Conservation (phyloP, 92 coral and sea anemone species). For the Paragorgia papillata region DNA sequence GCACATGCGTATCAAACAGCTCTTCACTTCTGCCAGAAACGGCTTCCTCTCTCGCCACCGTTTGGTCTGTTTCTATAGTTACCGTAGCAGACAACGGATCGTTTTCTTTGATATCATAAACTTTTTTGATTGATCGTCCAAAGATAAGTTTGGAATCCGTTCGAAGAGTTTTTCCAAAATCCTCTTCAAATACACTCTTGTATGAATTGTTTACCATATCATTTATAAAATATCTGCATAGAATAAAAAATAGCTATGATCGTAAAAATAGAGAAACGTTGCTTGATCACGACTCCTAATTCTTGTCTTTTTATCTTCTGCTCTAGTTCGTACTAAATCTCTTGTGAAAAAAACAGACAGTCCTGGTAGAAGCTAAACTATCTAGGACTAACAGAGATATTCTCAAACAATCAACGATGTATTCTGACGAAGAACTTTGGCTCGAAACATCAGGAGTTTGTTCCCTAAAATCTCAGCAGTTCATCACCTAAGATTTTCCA, state of each 20-base stretch:
- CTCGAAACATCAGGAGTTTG: too few species aligned
- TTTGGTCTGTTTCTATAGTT: conserved; percentile 44
- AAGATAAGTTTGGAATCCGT: conserved; percentile 59
- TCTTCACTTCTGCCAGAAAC: conserved; percentile 7
- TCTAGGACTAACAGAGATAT: too few species aligned
- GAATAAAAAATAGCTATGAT: background rate
- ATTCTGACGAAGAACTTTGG: too few species aligned
- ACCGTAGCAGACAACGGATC: conserved; percentile 61
- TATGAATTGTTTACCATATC: conserved; percentile 41
- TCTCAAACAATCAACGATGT: too few species aligned
- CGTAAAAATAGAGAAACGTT: background rate
- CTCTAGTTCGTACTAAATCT: too few species aligned
- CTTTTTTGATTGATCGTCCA: conserved; percentile 51
- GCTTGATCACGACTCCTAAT: too few species aligned
- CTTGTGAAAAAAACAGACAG: too few species aligned
- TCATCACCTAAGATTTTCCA: too few species aligned
- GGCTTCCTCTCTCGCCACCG: conserved; percentile 21
- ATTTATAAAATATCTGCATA: conserved; percentile 49
- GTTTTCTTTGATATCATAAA: conserved; percentile 56
- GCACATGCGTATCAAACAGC: conserved; percentile 57
- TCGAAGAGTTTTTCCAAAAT: conserved; percentile 52
- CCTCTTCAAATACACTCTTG: conserved; percentile 45
- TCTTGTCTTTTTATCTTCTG: too few species aligned
- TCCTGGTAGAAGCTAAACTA: too few species aligned
- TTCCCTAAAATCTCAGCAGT: too few species aligned